These are phyloP conservation scores for Andrena bicolor DNA, from an alignment of 2,888 invertebrate genomes.

Conservation along the genomic window DNA sequence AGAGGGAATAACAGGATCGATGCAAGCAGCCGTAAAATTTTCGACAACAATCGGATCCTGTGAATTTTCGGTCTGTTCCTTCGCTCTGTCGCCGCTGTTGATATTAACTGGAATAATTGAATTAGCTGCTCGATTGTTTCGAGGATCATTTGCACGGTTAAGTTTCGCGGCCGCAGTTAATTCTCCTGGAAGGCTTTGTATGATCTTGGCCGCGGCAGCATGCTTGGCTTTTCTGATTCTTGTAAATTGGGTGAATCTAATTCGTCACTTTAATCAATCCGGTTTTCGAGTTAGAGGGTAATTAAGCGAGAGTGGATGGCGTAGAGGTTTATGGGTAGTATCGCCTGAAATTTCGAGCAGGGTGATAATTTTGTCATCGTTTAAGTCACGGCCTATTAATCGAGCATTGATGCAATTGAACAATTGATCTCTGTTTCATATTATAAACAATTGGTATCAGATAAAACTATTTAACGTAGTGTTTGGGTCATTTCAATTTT, in stretches of 20 bases:
- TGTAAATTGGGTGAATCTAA: constrained; percentile 46
- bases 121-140: constrained; percentile 28
- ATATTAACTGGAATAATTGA: constrained; percentile 27
- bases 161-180: constrained; percentile 31
- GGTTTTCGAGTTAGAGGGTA: constrained; percentile 20
- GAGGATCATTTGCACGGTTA: constrained; percentile 30
- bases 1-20: not conserved
- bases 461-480: too few species aligned
- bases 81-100: not conserved
- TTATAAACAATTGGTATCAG: too few species aligned
- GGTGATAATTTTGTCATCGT: not conserved
- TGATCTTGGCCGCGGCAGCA: constrained; percentile 22
- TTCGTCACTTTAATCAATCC: constrained; percentile 28
- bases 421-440: not conserved
- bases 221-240: constrained; percentile 30
- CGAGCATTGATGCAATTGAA: not conserved
- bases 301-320: constrained; percentile 10
- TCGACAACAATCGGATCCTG: constrained; percentile 15
- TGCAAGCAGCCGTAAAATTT: constrained; percentile 22
- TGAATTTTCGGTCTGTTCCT: not conserved
- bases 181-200: constrained; percentile 27
- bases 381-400: not conserved
- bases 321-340: constrained; percentile 6
- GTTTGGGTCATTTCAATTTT: too few species aligned
- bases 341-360: not conserved